phyloP scores from a whole-genome alignment of 2,888 invertebrate genomes.

The Ariolimax columbianus region DNA sequence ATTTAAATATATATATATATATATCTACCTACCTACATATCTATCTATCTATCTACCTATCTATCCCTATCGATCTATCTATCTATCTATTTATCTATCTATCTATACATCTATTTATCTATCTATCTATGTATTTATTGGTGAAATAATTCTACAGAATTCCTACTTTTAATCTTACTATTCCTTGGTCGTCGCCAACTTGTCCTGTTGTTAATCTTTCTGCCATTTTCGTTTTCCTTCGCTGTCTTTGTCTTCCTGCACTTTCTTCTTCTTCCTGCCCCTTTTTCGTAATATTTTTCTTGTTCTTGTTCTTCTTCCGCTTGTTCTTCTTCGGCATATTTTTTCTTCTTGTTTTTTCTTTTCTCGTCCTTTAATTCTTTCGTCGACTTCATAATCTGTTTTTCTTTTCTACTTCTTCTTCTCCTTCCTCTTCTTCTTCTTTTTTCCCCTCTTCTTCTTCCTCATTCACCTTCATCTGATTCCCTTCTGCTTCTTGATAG shows the following conservation, averaged over 20 bases:
- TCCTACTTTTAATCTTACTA: background rate
- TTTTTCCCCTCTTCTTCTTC: too few relatives aligned
- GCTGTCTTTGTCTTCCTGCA: too few relatives aligned
- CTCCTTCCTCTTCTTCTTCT: too few relatives aligned
- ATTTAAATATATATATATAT: too few relatives aligned
- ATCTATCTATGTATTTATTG: background rate
- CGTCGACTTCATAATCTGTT: background rate
- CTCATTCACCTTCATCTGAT: too few relatives aligned
- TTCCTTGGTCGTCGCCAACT: too few relatives aligned
- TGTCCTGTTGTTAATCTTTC: background rate
- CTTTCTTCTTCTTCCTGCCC: too few relatives aligned
- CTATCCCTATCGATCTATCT: background rate
- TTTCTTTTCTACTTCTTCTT: background rate
- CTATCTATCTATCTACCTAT: conserved; percentile 2
- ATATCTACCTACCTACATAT: background rate
- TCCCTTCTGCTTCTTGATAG: background rate
- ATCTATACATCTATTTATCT: background rate
- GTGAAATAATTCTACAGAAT: background rate
- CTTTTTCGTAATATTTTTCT: too few relatives aligned
- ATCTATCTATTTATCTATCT: background rate
- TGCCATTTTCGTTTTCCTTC: background rate
- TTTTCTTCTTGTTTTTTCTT: background rate
- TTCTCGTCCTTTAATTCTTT: background rate
- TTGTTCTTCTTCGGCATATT: background rate
- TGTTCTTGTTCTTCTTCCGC: too few relatives aligned